These are phyloP conservation scores for Crenuchus spilurus DNA, from an alignment of 2,797 vertebrate species.

Conservation along the genomic window DNA sequence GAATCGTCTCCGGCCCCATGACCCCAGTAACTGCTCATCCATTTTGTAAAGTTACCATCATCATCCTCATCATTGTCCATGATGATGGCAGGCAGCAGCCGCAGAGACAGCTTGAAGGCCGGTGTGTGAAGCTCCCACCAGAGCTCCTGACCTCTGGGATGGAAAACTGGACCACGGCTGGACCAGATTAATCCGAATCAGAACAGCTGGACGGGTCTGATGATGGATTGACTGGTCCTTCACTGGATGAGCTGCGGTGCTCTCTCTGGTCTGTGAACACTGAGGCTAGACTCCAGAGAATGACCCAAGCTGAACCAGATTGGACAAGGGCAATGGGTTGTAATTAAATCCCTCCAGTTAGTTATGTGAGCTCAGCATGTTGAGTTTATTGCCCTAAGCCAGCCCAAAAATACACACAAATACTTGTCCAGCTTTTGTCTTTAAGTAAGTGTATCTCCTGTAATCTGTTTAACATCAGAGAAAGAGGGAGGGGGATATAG, in stretches of 20 bases:
- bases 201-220: constrained; percentile 10
- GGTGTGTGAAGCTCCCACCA: constrained; percentile 53
- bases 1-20: constrained; percentile 79
- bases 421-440: constrained; percentile 65
- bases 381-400: constrained; percentile 63
- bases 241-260: constrained; percentile 6
- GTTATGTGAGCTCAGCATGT: constrained; percentile 36
- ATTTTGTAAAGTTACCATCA: constrained; percentile 93
- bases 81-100: constrained; percentile 70
- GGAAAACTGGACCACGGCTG: constrained; percentile 29
- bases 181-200: constrained; percentile 9
- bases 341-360: constrained; percentile 58
- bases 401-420: constrained; percentile 62
- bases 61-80: constrained; percentile 93
- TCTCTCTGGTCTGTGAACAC: not conserved
- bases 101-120: constrained; percentile 72
- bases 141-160: constrained; percentile 40
- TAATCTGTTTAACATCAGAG: constrained; percentile 77
- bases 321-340: constrained; percentile 41
- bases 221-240: constrained; percentile 53
- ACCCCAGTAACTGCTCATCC: constrained; percentile 99
- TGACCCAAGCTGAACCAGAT: constrained; percentile 6
- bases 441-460: constrained; percentile 79
- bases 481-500: constrained; percentile 43
- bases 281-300: not conserved